Evolutionary conservation across 2,113 vertebrate species (phyloP).

Genomic region (Mus musculus): GRCm39 chr5:67813501-67814000

Average conservation of each 20-base stretch:
- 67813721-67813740: neutral
- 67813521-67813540: conserved; percentile 82
- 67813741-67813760: neutral
- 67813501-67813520: conserved; percentile 88
- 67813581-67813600: conserved; percentile 62
- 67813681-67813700: neutral
- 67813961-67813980: conserved; percentile 36
- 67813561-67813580: conserved; percentile 71
- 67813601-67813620: neutral
- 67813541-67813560: conserved; percentile 76
- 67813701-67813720: conserved; percentile 51
- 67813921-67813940: conserved; percentile 31
- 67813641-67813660: neutral
- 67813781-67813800: neutral
- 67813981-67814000: conserved; percentile 54
- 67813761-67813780: neutral
- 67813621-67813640: too few relatives aligned
- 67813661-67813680: neutral
- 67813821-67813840: neutral
- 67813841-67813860: neutral
- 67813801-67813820: neutral
- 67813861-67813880: neutral
- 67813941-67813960: conserved; percentile 46
- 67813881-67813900: neutral
- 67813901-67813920: neutral